Conservation (phyloP, 2,888 invertebrate species). For the Acleris cristana region DNA sequence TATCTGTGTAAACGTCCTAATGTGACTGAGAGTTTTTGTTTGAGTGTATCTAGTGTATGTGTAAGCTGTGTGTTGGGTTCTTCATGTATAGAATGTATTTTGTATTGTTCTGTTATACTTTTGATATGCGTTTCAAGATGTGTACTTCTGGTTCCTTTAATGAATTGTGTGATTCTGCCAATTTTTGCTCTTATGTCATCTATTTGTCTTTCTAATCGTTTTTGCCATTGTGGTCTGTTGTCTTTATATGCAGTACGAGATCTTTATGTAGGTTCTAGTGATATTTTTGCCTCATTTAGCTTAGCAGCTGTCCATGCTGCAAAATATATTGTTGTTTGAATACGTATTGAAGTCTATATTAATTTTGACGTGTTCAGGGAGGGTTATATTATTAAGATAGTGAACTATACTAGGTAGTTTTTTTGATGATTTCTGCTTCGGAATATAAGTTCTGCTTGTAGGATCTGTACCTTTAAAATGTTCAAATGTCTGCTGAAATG, state of each 20-base stretch:
- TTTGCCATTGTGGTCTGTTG: slow-evolving; percentile 34
- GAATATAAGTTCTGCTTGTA: slow-evolving; percentile 28
- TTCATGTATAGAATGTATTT: slow-evolving; percentile 36
- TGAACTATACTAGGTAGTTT: slow-evolving; percentile 29
- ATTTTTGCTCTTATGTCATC: slow-evolving; percentile 35
- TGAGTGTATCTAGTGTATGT: slow-evolving; percentile 34
- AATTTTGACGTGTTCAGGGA: slow-evolving; percentile 21
- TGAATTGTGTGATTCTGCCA: slow-evolving; percentile 31
- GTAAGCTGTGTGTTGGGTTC: slow-evolving; percentile 30
- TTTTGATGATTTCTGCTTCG: slow-evolving; percentile 37
- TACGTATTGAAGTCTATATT: slow-evolving; percentile 16
- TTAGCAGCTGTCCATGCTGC: slow-evolving; percentile 36
- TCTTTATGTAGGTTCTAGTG: background rate
- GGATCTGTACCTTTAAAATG: slow-evolving; percentile 13
- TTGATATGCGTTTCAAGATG: slow-evolving; percentile 17
- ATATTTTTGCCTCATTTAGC: slow-evolving; percentile 20
- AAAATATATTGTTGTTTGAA: slow-evolving; percentile 32
- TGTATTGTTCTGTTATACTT: slow-evolving; percentile 32
- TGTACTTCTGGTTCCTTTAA: slow-evolving; percentile 31
- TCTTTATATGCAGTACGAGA: background rate
- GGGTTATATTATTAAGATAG: slow-evolving; percentile 22
- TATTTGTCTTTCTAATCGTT: slow-evolving; percentile 34
- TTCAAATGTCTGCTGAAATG: slow-evolving; percentile 3
- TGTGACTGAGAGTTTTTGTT: slow-evolving; percentile 33
- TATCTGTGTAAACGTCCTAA: slow-evolving; percentile 34